A percentile compares a stretch with the other conserved stretches of the same genome.
Evolutionary conservation across 1,140 invertebrate species (phyloP).

Genomic region (Cyphomyrmex costatus): DNA sequence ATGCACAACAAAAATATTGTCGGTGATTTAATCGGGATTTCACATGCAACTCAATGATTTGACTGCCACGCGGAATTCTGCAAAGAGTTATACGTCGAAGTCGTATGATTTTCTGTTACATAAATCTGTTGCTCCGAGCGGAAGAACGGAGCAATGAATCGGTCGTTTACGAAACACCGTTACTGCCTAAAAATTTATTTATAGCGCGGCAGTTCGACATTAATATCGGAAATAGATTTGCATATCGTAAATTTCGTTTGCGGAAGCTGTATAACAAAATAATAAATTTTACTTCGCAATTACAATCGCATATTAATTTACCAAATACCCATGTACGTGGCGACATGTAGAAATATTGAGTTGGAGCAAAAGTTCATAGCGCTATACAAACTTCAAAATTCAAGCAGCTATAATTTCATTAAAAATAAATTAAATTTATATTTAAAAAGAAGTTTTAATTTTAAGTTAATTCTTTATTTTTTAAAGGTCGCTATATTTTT

Average conservation of each 20-base stretch:
- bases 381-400: too few relatives aligned
- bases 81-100: slow-evolving; percentile 37
- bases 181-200: slow-evolving; percentile 49
- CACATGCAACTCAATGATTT: not conserved
- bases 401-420: too few relatives aligned
- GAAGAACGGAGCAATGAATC: slow-evolving; percentile 52
- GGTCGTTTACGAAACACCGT: slow-evolving; percentile 33
- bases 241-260: slow-evolving; percentile 47
- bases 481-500: too few relatives aligned
- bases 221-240: slow-evolving; percentile 60
- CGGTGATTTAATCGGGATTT: slow-evolving; percentile 36
- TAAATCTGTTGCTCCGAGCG: slow-evolving; percentile 31
- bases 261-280: slow-evolving; percentile 27
- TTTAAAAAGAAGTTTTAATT: too few relatives aligned
- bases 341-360: slow-evolving; percentile 3
- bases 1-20: slow-evolving; percentile 19
- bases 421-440: too few relatives aligned
- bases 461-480: too few relatives aligned
- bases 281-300: slow-evolving; percentile 47
- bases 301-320: slow-evolving; percentile 57
- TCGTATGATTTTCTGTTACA: slow-evolving; percentile 28
- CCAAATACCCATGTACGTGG: slow-evolving; percentile 2
- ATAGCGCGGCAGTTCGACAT: slow-evolving; percentile 19
- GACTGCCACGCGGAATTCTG: not conserved
- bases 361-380: too few relatives aligned